Evolutionary conservation across 2,797 vertebrate species (phyloP), one percentile per base, ranked within the genome.

Genomic region (Antrozous pallidus): DNA sequence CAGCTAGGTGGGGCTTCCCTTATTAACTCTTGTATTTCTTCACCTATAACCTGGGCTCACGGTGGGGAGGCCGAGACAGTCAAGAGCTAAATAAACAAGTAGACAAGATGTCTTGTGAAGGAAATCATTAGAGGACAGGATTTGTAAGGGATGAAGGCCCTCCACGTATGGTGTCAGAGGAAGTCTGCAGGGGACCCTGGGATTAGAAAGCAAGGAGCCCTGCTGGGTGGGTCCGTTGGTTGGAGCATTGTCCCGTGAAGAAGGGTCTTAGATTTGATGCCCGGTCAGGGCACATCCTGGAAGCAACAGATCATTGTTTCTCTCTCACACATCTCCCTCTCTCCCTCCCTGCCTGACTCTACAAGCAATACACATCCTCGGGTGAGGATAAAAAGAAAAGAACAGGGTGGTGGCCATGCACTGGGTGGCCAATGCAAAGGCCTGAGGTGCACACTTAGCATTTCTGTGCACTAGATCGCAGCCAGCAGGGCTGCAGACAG

Each of bases 391-490:
- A 65, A 8, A 20, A n/a, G 14, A 65, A 33, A 33, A 65, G 17
- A n/a, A 31, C 17, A 8, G 14, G 36, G 45, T 2, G 42, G 22
- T 9, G 24, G 17, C 70, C 16, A 0, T 3, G 18, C 47, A 49
- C 14, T 0, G 4, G 69, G 26, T 45, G 0, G 67, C 38, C 16
- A 20, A 28, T 49, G 40, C 65, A 8, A 26, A 88, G 65, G 56
- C 38, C 70, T 26, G 4, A 0, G 5, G 74, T 3, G 6, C 24
- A 4, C 6, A 22, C 33, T 8, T 6, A 6, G 61, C 49, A 6
- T 2, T 28, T 22, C 1, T 2, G 6, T 6, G 17, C 28, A 0
- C 1, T 16, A 12, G 9, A 3, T 0, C 5, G 17, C 3, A 1
- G 5, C 42, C 24, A 4, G 14, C 0, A 4, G 54, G 88, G 22